A percentile compares a stretch with the other conserved stretches of the same genome.
Evolutionary conservation across 2,113 vertebrate species (phyloP).

Genomic region (Peromyscus polionotus): DNA sequence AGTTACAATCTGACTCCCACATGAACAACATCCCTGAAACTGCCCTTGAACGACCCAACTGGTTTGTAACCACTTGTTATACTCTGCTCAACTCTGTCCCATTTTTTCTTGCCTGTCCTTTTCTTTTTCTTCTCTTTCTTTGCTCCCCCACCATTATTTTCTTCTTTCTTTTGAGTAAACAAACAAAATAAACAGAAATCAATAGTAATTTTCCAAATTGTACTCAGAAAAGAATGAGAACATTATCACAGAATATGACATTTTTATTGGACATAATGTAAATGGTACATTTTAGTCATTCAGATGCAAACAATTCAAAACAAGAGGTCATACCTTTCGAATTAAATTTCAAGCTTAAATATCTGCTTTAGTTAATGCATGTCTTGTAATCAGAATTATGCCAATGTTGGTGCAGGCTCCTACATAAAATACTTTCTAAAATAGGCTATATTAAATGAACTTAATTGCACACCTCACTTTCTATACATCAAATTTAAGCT

Average conservation of each 20-base stretch:
- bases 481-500: background rate
- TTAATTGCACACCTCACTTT: background rate
- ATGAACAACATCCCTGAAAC: background rate
- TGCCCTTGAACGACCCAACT: background rate
- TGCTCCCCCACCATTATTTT: too few relatives aligned
- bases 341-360: constrained; percentile 26
- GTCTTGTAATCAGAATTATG: background rate
- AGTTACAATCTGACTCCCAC: background rate
- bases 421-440: background rate
- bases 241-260: background rate
- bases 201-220: background rate
- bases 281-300: background rate
- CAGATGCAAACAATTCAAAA: background rate
- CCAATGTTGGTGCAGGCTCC: background rate
- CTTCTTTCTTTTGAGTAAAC: background rate
- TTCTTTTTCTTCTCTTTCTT: background rate
- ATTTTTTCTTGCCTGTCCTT: too few relatives aligned
- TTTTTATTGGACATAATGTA: background rate
- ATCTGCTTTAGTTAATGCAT: background rate
- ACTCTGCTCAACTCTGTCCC: background rate
- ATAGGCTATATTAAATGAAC: background rate
- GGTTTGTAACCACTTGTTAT: background rate
- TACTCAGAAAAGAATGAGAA: constrained; percentile 3
- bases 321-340: background rate
- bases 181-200: background rate